Percentiles rank a stretch among this genome's conserved stretches.
Conservation (phyloP, 92 coral and sea anemone genomes). For the Nematostella vectensis region DNA sequence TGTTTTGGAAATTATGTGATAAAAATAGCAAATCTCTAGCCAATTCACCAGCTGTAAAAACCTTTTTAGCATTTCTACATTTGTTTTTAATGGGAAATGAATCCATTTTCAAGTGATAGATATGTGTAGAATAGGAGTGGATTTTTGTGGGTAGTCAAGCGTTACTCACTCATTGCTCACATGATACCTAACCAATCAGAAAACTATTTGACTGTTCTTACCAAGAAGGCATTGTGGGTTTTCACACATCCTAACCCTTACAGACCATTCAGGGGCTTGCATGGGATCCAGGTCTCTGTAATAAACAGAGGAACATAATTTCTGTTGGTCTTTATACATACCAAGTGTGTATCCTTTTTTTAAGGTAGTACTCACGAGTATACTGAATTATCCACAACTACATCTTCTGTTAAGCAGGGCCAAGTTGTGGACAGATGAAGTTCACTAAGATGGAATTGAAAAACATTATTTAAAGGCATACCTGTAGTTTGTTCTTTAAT, state of each 20-base stretch:
- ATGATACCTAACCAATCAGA: too few relatives aligned
- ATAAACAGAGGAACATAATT: background rate
- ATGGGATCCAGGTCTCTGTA: slow-evolving; percentile 88
- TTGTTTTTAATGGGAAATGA: too few relatives aligned
- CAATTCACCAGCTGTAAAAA: too few relatives aligned
- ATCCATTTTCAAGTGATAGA: too few relatives aligned
- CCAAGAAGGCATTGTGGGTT: slow-evolving; percentile 88
- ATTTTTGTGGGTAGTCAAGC: too few relatives aligned
- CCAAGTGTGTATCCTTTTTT: too few relatives aligned
- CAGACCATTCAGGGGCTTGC: slow-evolving; percentile 99
- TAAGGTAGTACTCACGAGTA: slow-evolving; percentile 95
- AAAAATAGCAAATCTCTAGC: too few relatives aligned
- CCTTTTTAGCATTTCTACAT: too few relatives aligned
- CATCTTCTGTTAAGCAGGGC: slow-evolving; percentile 98
- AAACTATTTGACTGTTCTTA: too few relatives aligned
- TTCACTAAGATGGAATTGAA: slow-evolving; percentile 50
- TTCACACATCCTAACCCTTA: slow-evolving; percentile 86
- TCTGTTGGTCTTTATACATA: background rate
- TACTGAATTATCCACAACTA: slow-evolving; percentile 90
- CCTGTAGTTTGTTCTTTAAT: background rate
- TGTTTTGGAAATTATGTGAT: too few relatives aligned
- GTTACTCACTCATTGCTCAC: too few relatives aligned
- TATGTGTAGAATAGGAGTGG: too few relatives aligned
- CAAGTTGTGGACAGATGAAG: slow-evolving; percentile 92
- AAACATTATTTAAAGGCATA: background rate